phyloP scores from a whole-genome alignment of 2,113 vertebrate genomes.

The Sturnus vulgaris region DNA sequence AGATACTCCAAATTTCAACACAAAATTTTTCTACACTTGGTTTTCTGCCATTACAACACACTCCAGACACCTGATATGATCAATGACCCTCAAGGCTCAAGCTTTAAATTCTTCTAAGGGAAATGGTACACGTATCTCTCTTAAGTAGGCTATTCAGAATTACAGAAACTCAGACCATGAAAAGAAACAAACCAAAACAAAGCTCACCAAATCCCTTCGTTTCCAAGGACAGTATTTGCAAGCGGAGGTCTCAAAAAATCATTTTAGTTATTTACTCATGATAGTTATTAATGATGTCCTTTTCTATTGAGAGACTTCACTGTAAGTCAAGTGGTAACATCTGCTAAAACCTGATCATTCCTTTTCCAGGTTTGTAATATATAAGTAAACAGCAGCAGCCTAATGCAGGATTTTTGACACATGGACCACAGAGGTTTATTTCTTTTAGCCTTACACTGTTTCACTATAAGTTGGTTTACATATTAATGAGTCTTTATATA shows the following conservation, averaged over 20 bases:
- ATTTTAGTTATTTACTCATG: background rate
- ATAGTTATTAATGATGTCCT: background rate
- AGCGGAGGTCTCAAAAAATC: background rate
- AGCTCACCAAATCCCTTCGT: background rate
- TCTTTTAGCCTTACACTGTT: background rate
- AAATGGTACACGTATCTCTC: background rate
- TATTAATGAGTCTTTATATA: background rate
- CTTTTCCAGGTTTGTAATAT: background rate
- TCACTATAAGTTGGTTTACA: background rate
- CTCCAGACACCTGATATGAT: background rate
- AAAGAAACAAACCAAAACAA: background rate
- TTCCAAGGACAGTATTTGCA: background rate
- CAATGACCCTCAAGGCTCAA: background rate
- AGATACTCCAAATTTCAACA: background rate
- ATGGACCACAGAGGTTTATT: background rate
- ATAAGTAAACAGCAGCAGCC: background rate
- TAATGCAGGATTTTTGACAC: background rate
- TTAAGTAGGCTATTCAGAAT: background rate
- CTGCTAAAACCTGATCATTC: background rate
- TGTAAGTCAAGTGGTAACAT: background rate
- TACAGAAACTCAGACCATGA: background rate
- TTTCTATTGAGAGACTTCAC: background rate
- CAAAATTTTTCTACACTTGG: background rate
- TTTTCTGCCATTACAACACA: background rate
- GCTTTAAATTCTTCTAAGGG: background rate